phyloP scores from a whole-genome alignment of 2,888 invertebrate genomes.

The Diarsia dahlii region DNA sequence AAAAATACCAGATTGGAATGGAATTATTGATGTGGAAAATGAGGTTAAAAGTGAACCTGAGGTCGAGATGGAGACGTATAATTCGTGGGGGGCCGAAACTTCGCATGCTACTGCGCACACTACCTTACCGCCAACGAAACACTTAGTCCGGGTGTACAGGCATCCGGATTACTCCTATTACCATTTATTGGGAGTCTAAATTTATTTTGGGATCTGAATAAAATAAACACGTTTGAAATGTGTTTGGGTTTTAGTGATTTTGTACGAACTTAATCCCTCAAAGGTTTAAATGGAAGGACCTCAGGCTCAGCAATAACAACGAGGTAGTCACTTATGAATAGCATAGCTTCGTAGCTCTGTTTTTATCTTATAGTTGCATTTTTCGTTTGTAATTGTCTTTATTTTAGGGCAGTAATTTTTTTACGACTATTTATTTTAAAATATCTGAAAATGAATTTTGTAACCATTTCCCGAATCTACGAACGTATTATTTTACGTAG shows the following conservation, averaged over 20 bases:
- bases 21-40: no score
- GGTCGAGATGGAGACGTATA: accelerated
- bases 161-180: not conserved
- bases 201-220: not conserved
- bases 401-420: not conserved
- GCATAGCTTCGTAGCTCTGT: not conserved
- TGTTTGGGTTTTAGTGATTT: not conserved
- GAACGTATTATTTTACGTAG: not conserved
- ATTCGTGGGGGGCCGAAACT: not conserved
- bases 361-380: not conserved
- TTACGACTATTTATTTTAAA: not conserved
- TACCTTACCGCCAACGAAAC: not conserved
- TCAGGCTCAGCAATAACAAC: not conserved
- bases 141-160: no score
- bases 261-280: not conserved
- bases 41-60: not conserved
- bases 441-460: not conserved
- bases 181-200: not conserved
- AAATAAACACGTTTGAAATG: not conserved
- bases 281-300: not conserved
- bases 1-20: no score
- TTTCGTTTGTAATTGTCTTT: not conserved
- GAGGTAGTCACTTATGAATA: not conserved
- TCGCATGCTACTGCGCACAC: not conserved
- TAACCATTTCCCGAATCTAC: not conserved